phyloP scores from a whole-genome alignment of 92 coral and sea anemone species.

The Scolanthus callimorphus region DNA sequence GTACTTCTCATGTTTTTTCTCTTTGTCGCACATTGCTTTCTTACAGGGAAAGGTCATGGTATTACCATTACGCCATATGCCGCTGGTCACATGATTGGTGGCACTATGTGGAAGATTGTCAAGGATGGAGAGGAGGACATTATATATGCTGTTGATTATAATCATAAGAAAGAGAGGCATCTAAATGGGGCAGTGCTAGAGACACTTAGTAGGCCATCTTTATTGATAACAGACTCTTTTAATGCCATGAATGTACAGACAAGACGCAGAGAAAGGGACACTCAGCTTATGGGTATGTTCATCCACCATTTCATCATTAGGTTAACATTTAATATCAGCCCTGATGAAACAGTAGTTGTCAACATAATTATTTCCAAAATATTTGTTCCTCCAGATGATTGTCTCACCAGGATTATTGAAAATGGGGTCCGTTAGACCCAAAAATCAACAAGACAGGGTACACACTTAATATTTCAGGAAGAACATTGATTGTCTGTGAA shows the following conservation, averaged over 20 bases:
- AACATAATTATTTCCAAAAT: too few relatives aligned
- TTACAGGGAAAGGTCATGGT: constrained; percentile 94
- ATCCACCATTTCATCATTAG: too few relatives aligned
- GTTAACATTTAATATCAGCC: too few relatives aligned
- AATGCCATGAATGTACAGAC: constrained; percentile 93
- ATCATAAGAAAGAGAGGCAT: constrained; percentile 98
- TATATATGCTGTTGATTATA: constrained; percentile 95
- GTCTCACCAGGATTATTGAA: too few relatives aligned
- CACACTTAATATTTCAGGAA: too few relatives aligned
- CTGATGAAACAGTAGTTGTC: too few relatives aligned
- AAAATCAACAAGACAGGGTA: too few relatives aligned
- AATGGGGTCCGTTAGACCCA: too few relatives aligned
- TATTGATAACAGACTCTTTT: constrained; percentile 89
- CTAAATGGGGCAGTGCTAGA: constrained; percentile 96
- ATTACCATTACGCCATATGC: constrained; percentile 97
- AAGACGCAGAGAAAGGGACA: constrained; percentile 93
- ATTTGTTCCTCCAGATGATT: too few relatives aligned
- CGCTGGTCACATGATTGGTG: constrained; percentile 99
- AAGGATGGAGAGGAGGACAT: constrained; percentile 99
- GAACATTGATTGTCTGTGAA: too few relatives aligned
- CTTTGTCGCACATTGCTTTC: too few relatives aligned
- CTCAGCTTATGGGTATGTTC: constrained; percentile 91
- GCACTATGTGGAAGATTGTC: constrained; percentile 99
- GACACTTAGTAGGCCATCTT: constrained; percentile 87
- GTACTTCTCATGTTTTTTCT: too few relatives aligned